phyloP scores from a whole-genome alignment of 2,797 vertebrate genomes.

The Microctenopoma lineatum region DNA sequence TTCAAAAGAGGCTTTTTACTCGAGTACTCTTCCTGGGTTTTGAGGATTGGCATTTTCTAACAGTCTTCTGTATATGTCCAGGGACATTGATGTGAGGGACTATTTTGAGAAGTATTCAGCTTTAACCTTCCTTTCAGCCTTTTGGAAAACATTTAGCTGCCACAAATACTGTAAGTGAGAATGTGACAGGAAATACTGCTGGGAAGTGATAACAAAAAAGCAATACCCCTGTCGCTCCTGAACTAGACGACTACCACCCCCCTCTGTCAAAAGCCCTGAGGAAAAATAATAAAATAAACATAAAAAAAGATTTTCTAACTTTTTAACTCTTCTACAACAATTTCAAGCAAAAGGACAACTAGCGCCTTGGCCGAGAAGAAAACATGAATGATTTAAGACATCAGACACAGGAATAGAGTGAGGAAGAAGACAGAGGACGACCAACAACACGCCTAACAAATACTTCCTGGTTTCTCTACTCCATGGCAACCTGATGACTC shows the following conservation, averaged over 20 bases:
- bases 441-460: slow-evolving; percentile 42
- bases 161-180: slow-evolving; percentile 63
- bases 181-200: slow-evolving; percentile 66
- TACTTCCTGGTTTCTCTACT: slow-evolving; percentile 62
- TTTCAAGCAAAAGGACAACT: slow-evolving; percentile 62
- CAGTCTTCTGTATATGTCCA: slow-evolving; percentile 79
- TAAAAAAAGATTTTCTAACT: slow-evolving; percentile 52
- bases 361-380: slow-evolving; percentile 20
- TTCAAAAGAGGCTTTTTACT: slow-evolving; percentile 60
- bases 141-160: slow-evolving; percentile 64
- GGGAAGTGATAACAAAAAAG: slow-evolving; percentile 42
- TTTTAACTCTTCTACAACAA: slow-evolving; percentile 52
- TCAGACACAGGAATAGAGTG: slow-evolving; percentile 42
- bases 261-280: slow-evolving; percentile 73
- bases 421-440: slow-evolving; percentile 45
- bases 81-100: slow-evolving; percentile 54
- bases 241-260: slow-evolving; percentile 33
- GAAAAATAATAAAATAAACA: slow-evolving; percentile 65
- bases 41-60: slow-evolving; percentile 66
- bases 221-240: slow-evolving; percentile 33
- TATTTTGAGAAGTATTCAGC: slow-evolving; percentile 31
- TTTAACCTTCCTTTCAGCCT: slow-evolving; percentile 30
- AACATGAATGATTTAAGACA: slow-evolving; percentile 43
- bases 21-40: slow-evolving; percentile 62
- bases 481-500: slow-evolving; percentile 56